A percentile compares a stretch with the other conserved stretches of the same genome.
These are phyloP conservation scores for Sternotherus odoratus DNA, from an alignment of 2,797 vertebrate genomes.

Conservation along the genomic window DNA sequence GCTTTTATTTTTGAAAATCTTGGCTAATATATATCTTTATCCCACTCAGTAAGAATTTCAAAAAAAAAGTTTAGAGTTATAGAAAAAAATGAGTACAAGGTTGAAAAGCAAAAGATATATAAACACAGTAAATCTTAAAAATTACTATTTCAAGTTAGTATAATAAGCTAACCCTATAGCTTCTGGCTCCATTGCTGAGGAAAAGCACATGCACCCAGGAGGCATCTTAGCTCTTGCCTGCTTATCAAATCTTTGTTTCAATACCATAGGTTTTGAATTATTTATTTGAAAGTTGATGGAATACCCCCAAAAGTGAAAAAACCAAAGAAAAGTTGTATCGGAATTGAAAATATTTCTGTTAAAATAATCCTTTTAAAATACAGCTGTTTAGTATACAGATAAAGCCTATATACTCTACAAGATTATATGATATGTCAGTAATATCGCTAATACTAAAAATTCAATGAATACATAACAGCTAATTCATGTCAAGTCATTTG, in stretches of 20 bases:
- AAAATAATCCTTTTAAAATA: conserved; percentile 55
- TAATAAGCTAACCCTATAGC: not conserved
- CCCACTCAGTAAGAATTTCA: not conserved
- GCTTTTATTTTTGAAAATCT: too few species aligned
- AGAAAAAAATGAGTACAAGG: accelerated
- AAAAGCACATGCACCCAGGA: not conserved
- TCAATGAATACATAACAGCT: conserved; percentile 3
- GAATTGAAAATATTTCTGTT: conserved; percentile 66
- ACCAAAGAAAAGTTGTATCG: conserved; percentile 34
- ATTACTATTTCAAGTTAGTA: not conserved
- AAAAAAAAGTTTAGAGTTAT: not conserved
- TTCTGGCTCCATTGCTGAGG: not conserved
- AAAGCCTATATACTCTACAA: conserved; percentile 8
- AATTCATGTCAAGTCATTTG: not conserved
- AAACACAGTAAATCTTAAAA: conserved; percentile 21
- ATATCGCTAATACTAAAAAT: conserved; percentile 14
- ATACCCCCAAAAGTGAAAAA: conserved; percentile 59
- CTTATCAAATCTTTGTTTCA: conserved; percentile 51
- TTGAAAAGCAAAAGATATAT: not conserved
- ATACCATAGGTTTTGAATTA: conserved; percentile 62
- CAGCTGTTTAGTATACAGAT: conserved; percentile 28
- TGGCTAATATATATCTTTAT: not conserved
- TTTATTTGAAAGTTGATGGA: conserved; percentile 59
- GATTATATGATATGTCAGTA: not conserved
- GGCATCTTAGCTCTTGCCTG: conserved; percentile 1